Conservation (phyloP, 30 jellyfish, hydroid and myxozoan species). For the Catostylus mosaicus region DNA sequence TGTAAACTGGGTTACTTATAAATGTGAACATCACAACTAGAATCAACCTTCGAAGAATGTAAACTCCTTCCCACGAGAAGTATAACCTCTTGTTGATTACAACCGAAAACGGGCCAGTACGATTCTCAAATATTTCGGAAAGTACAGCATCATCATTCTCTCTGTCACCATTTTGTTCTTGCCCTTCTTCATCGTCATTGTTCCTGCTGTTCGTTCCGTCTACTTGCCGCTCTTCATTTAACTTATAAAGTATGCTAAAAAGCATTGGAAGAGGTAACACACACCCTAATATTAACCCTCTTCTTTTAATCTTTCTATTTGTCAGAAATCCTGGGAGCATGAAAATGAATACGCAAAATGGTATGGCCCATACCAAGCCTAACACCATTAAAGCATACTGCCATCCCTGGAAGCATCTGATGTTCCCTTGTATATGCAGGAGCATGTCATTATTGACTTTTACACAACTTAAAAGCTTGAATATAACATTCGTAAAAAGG, state of each 20-base stretch:
- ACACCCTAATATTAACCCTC: background rate
- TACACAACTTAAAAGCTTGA: slow-evolving; percentile 20
- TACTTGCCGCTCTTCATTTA: background rate
- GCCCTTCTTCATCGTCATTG: background rate
- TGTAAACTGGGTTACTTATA: background rate
- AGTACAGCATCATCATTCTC: background rate
- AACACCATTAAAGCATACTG: slow-evolving; percentile 16
- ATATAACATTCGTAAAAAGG: background rate
- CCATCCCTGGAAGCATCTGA: background rate
- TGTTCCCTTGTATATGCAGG: slow-evolving; percentile 26
- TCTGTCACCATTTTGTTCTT: background rate
- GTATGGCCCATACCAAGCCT: slow-evolving; percentile 1
- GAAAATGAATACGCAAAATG: slow-evolving; percentile 8
- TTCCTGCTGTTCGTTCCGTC: background rate
- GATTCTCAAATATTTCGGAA: background rate
- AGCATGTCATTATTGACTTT: background rate
- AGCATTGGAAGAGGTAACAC: slow-evolving; percentile 18
- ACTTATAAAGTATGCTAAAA: background rate
- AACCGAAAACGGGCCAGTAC: background rate
- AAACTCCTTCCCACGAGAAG: slow-evolving; percentile 24
- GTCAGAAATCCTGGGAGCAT: background rate
- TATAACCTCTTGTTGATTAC: background rate
- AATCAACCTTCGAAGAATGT: background rate
- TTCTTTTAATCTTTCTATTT: background rate
- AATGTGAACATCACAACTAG: background rate